A percentile compares a stretch with the other conserved stretches of the same genome.
phyloP scores from a whole-genome alignment of 2,113 vertebrate species.

The Sinocyclocheilus grahami region DNA sequence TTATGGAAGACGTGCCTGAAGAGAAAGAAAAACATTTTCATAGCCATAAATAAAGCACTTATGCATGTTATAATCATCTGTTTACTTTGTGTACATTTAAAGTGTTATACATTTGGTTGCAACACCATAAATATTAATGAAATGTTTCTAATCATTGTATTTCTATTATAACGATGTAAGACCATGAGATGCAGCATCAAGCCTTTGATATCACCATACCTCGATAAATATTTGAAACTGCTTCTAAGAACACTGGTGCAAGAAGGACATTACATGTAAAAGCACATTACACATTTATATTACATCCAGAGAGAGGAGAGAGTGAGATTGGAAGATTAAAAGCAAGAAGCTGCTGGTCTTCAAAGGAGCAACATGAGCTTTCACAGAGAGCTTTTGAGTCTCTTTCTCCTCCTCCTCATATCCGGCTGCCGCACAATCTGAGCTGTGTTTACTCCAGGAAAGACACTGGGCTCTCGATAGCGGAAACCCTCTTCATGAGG shows the following conservation, averaged over 20 bases:
- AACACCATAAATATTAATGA: background rate
- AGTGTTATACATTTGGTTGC: background rate
- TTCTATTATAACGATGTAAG: background rate
- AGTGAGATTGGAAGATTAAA: conserved; percentile 10
- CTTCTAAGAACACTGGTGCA: conserved; percentile 16
- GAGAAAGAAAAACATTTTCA: background rate
- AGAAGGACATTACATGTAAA: conserved; percentile 9
- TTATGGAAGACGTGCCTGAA: conserved; percentile 97
- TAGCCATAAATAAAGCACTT: conserved; percentile 4
- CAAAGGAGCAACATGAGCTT: conserved; percentile 33
- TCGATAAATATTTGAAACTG: conserved; percentile 19
- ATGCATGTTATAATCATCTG: background rate
- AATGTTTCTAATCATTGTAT: background rate
- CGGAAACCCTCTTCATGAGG: conserved; percentile 26
- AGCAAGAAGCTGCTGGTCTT: conserved; percentile 11
- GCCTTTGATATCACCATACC: background rate
- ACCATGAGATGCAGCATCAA: background rate
- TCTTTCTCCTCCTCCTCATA: conserved; percentile 21
- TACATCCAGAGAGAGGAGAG: conserved; percentile 12
- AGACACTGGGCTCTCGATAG: background rate
- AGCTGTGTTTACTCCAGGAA: conserved; percentile 37
- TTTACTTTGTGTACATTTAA: background rate
- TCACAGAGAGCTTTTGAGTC: conserved; percentile 36
- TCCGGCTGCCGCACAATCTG: conserved; percentile 40
- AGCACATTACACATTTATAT: conserved; percentile 33